These are phyloP conservation scores for Chesias legatella DNA, from an alignment of 2,888 invertebrate genomes.

Conservation along the genomic window DNA sequence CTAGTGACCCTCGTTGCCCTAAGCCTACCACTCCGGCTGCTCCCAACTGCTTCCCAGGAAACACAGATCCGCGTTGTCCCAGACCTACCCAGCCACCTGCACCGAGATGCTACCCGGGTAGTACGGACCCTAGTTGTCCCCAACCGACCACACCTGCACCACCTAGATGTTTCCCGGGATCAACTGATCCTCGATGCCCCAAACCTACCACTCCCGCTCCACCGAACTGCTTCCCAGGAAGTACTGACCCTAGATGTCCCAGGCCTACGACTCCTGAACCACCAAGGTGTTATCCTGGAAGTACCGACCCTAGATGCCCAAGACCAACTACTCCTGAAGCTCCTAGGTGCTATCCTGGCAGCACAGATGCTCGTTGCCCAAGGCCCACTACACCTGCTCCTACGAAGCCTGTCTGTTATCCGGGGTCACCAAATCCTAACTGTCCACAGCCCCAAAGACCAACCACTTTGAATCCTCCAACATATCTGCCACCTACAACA, in stretches of 20 bases:
- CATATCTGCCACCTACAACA: slow-evolving; percentile 32
- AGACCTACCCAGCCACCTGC: slow-evolving; percentile 42
- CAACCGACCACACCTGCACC: slow-evolving; percentile 33
- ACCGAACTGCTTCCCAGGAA: slow-evolving; percentile 31
- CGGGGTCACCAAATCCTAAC: slow-evolving; percentile 46
- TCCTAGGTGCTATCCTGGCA: slow-evolving; percentile 24
- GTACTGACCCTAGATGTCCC: slow-evolving; percentile 25
- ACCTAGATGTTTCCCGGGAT: slow-evolving; percentile 32
- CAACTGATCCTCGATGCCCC: slow-evolving; percentile 37
- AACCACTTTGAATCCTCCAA: slow-evolving; percentile 32
- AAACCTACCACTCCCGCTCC: slow-evolving; percentile 34
- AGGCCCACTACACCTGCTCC: slow-evolving; percentile 28
- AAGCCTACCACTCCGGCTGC: slow-evolving; percentile 29
- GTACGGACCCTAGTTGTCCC: slow-evolving; percentile 49
- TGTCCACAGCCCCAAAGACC: slow-evolving; percentile 38
- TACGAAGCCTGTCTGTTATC: slow-evolving; percentile 29
- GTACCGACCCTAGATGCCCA: slow-evolving; percentile 37
- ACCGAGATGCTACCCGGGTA: slow-evolving; percentile 38
- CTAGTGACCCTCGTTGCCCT: slow-evolving; percentile 38
- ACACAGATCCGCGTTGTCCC: slow-evolving; percentile 30
- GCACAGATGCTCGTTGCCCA: slow-evolving; percentile 33
- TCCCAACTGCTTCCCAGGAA: slow-evolving; percentile 33
- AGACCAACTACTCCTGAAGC: slow-evolving; percentile 25
- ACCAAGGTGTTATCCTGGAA: slow-evolving; percentile 36
- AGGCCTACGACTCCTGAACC: slow-evolving; percentile 30